phyloP scores from a whole-genome alignment of 30 jellyfish, hydroid and myxozoan genomes.

The Catostylus mosaicus region DNA sequence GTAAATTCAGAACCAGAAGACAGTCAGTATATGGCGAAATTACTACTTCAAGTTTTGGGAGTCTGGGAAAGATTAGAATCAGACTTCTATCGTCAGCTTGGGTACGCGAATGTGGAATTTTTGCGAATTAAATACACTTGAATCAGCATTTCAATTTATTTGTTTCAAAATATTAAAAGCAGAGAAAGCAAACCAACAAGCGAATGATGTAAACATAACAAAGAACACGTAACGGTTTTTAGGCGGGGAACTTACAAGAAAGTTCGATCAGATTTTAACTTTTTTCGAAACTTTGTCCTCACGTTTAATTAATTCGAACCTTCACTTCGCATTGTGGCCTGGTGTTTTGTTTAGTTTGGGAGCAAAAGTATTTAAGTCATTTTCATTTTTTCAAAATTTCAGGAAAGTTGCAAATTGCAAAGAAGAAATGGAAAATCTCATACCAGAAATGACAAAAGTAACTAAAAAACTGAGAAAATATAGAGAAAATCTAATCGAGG shows the following conservation, averaged over 20 bases:
- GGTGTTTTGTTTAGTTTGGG: neutral
- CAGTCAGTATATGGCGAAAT: constrained; percentile 39
- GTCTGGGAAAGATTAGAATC: constrained; percentile 58
- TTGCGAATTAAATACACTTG: too few species aligned
- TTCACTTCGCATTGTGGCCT: too few species aligned
- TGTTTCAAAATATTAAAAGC: too few species aligned
- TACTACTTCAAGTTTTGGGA: constrained; percentile 16
- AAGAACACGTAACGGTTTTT: too few species aligned
- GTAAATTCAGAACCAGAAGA: constrained; percentile 7
- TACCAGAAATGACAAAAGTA: constrained; percentile 31
- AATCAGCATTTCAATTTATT: too few species aligned
- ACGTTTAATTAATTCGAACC: too few species aligned
- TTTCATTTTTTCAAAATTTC: neutral
- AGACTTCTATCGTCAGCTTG: constrained; percentile 35
- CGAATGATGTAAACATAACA: too few species aligned
- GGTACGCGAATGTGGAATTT: too few species aligned
- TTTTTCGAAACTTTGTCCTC: too few species aligned
- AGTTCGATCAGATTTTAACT: too few species aligned
- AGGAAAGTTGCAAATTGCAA: constrained; percentile 62
- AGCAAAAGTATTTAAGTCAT: neutral
- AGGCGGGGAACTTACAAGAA: too few species aligned
- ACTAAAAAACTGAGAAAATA: neutral
- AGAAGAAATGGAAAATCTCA: constrained; percentile 29
- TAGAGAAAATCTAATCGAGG: constrained; percentile 31
- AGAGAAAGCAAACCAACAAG: too few species aligned